These are phyloP conservation scores for Shargacucullia verbasci DNA, from an alignment of 2,888 invertebrate species.

Conservation along the genomic window DNA sequence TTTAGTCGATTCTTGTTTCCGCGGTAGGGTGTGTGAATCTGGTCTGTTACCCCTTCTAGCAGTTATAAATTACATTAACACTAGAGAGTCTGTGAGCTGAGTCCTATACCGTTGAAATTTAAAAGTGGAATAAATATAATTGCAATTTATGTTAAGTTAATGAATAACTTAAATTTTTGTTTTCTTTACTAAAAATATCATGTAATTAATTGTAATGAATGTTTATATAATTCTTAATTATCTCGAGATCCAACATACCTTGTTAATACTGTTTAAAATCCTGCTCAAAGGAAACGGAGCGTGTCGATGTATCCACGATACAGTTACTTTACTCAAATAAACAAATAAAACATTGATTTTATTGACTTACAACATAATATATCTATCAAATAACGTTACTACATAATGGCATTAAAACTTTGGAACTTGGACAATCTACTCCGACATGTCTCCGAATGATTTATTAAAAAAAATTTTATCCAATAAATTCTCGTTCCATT, in stretches of 20 bases:
- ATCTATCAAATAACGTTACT: constrained; percentile 42
- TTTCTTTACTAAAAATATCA: constrained; percentile 31
- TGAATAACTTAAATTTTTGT: constrained; percentile 27
- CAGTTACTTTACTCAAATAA: constrained; percentile 48
- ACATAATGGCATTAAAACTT: constrained; percentile 38
- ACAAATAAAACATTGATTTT: constrained; percentile 52
- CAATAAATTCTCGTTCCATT: constrained; percentile 62
- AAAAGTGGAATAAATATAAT: constrained; percentile 18
- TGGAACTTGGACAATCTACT: constrained; percentile 32
- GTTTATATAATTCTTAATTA: constrained; percentile 42
- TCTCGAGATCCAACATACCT: constrained; percentile 39
- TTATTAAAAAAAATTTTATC: constrained; percentile 47
- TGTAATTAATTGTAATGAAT: constrained; percentile 53
- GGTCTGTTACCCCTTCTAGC: constrained; percentile 31
- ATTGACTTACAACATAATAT: constrained; percentile 47
- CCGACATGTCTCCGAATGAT: constrained; percentile 49
- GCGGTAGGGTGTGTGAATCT: constrained; percentile 47
- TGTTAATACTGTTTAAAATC: constrained; percentile 47
- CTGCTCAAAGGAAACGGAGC: constrained; percentile 43
- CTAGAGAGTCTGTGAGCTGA: too few species aligned
- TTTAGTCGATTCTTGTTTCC: constrained; percentile 41
- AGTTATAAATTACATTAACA: not conserved
- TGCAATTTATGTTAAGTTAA: constrained; percentile 20
- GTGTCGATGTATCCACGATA: constrained; percentile 32
- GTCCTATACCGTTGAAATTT: constrained; percentile 7